These are phyloP conservation scores for Parnassius glacialis DNA, from an alignment of 2,888 invertebrate species.

Conservation along the genomic window DNA sequence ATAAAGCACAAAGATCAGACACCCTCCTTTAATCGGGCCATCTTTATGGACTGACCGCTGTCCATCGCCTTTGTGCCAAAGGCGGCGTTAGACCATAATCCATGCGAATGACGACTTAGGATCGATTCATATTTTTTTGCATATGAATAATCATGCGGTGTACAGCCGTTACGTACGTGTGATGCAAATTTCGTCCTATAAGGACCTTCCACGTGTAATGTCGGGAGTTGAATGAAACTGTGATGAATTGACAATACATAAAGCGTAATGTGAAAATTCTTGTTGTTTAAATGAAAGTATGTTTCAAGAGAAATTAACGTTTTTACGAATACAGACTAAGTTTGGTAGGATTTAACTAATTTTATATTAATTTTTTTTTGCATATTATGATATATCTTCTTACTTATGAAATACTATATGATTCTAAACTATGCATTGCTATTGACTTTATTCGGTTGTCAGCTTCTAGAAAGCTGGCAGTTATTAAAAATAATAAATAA, in stretches of 20 bases:
- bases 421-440: too few species aligned
- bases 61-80: conserved; percentile 57
- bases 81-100: conserved; percentile 77
- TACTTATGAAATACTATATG: too few species aligned
- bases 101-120: conserved; percentile 54
- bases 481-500: too few species aligned
- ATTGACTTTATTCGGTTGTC: too few species aligned
- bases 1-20: conserved; percentile 55
- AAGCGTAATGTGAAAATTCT: not conserved
- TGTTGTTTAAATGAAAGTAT: not conserved
- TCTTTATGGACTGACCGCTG: conserved; percentile 76
- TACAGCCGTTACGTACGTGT: conserved; percentile 11
- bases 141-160: conserved; percentile 55
- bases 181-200: not conserved
- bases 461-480: too few species aligned
- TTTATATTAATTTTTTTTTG: too few species aligned
- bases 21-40: conserved; percentile 68
- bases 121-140: conserved; percentile 52
- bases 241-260: conserved; percentile 5
- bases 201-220: conserved; percentile 11
- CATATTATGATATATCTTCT: too few species aligned
- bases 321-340: not conserved
- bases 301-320: not conserved
- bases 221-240: conserved; percentile 8
- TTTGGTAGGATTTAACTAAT: too few species aligned